Conservation (phyloP, 2,888 invertebrate species). For the Drosophila engyochracea region DNA sequence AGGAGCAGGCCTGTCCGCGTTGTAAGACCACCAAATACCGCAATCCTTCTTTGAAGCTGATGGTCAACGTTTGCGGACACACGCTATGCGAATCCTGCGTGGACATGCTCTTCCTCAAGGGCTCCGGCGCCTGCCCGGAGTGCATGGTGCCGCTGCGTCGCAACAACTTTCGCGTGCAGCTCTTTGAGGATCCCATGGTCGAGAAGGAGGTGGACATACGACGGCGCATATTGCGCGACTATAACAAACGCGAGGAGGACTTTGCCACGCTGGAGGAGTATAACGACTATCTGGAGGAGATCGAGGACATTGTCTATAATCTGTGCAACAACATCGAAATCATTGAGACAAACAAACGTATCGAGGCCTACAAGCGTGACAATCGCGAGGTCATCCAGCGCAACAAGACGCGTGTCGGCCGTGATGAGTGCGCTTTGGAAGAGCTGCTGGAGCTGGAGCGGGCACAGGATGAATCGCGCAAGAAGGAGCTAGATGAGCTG, state of each 20-base stretch:
- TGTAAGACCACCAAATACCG: conserved; percentile 99
- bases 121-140: conserved; percentile 97
- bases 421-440: conserved; percentile 95
- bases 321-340: conserved; percentile 95
- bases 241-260: conserved; percentile 97
- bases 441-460: conserved; percentile 93
- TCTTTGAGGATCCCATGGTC: conserved; percentile 98
- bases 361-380: conserved; percentile 96
- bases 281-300: conserved; percentile 98
- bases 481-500: conserved; percentile 89
- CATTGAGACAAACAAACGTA: conserved; percentile 94
- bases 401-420: conserved; percentile 91
- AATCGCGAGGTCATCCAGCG: conserved; percentile 94
- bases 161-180: conserved; percentile 96
- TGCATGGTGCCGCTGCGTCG: conserved; percentile 95
- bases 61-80: conserved; percentile 99
- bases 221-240: conserved; percentile 94
- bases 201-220: conserved; percentile 99
- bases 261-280: conserved; percentile 93
- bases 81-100: conserved; percentile 99
- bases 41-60: conserved; percentile 97
- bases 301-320: conserved; percentile 96
- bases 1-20: conserved; percentile 90
- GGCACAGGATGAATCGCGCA: conserved; percentile 90
- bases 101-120: conserved; percentile 97